Percentiles rank a stretch among this genome's conserved stretches.
Evolutionary conservation across 2,797 vertebrate species (phyloP).

Genomic region (Tachyglossus aculeatus): DNA sequence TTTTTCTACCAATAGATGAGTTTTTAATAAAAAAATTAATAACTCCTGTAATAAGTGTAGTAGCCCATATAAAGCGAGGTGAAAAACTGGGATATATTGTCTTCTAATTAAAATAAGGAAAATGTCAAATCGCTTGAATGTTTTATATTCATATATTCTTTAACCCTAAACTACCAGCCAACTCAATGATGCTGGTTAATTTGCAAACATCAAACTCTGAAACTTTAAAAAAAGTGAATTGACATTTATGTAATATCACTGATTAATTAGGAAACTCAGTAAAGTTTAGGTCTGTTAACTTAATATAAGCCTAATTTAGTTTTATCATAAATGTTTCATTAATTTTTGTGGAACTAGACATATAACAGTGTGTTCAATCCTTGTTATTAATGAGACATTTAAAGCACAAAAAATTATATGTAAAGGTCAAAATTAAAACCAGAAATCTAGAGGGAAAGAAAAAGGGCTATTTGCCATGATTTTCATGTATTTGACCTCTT

Average conservation of each 20-base stretch:
- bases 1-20: too few relatives aligned
- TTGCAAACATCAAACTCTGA: too few relatives aligned
- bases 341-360: constrained; percentile 14
- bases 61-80: background rate
- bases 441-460: too few relatives aligned
- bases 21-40: too few relatives aligned
- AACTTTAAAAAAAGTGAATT: constrained; percentile 51
- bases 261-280: constrained; percentile 36
- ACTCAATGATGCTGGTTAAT: too few relatives aligned
- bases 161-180: background rate
- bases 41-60: too few relatives aligned
- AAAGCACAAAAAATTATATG: too few relatives aligned
- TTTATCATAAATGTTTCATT: constrained; percentile 34
- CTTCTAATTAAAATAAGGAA: background rate
- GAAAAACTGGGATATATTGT: rapidly evolving
- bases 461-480: too few relatives aligned
- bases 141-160: background rate
- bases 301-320: constrained; percentile 11
- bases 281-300: constrained; percentile 18
- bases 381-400: constrained; percentile 1
- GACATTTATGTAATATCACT: constrained; percentile 21
- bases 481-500: too few relatives aligned
- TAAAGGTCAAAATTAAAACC: too few relatives aligned
- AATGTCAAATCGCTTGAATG: background rate
- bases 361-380: constrained; percentile 13